Percentiles rank a stretch among this genome's conserved stretches.
Evolutionary conservation across 2,888 invertebrate species (phyloP).

Genomic region (Sesia apiformis): DNA sequence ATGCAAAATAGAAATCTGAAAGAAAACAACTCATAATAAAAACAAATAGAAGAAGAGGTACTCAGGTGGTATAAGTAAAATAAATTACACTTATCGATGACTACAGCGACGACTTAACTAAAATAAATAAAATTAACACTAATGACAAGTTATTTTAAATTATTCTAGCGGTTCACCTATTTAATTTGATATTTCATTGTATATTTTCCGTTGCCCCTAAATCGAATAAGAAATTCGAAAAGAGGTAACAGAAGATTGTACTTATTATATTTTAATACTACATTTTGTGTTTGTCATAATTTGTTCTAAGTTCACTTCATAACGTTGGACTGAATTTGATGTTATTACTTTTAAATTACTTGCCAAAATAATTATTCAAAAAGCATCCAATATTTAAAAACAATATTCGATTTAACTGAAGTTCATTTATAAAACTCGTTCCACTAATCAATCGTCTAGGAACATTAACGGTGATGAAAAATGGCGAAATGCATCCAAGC

Average conservation of each 20-base stretch:
- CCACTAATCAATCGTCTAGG: too few species aligned
- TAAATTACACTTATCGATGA: slow-evolving; percentile 58
- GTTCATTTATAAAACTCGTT: too few species aligned
- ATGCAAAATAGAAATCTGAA: slow-evolving; percentile 14
- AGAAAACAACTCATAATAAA: slow-evolving; percentile 25
- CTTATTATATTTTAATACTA: slow-evolving; percentile 61
- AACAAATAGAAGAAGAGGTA: slow-evolving; percentile 58
- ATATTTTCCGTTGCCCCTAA: slow-evolving; percentile 70
- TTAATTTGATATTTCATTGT: slow-evolving; percentile 44
- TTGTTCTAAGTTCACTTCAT: slow-evolving; percentile 20
- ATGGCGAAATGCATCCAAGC: too few species aligned
- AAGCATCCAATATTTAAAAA: too few species aligned
- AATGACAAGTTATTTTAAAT: slow-evolving; percentile 73
- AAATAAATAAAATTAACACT: slow-evolving; percentile 72
- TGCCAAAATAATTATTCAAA: too few species aligned
- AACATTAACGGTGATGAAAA: too few species aligned
- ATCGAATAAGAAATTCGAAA: slow-evolving; percentile 42
- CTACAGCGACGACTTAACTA: slow-evolving; percentile 55
- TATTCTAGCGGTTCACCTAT: slow-evolving; percentile 68
- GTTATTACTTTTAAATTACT: too few species aligned
- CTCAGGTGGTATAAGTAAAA: slow-evolving; percentile 67
- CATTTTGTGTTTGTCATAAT: slow-evolving; percentile 31
- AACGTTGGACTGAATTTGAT: too few species aligned
- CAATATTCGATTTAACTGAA: too few species aligned
- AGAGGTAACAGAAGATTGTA: slow-evolving; percentile 73